Conservation (phyloP, 1,140 invertebrate genomes). For the Leptonema lineaticorne region DNA sequence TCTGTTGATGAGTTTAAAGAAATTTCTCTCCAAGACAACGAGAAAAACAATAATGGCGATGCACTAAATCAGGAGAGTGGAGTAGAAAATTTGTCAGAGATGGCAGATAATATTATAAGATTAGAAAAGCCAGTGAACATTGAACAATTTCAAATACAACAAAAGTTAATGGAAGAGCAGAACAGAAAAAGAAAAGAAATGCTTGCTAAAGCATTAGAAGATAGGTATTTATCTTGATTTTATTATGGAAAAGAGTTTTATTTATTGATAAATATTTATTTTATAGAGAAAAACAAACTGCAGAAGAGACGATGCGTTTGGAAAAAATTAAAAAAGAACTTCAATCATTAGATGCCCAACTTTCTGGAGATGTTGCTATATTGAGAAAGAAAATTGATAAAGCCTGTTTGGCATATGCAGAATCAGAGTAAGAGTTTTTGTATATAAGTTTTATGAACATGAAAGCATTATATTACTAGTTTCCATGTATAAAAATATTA, state of each 20-base stretch:
- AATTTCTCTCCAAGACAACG: conserved; percentile 11
- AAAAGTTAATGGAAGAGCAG: conserved; percentile 75
- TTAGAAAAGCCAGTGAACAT: conserved; percentile 52
- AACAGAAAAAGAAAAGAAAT: conserved; percentile 73
- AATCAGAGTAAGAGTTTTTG: conserved; percentile 60
- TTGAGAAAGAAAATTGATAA: conserved; percentile 75
- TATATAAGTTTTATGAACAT: too few species aligned
- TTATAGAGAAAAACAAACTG: conserved; percentile 65
- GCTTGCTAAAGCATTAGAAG: conserved; percentile 68
- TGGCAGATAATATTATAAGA: conserved; percentile 48
- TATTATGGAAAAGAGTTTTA: background rate
- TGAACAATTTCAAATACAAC: conserved; percentile 67
- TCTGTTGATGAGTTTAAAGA: conserved; percentile 3
- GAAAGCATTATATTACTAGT: too few species aligned
- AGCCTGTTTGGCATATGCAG: conserved; percentile 69
- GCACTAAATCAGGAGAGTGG: conserved; percentile 32
- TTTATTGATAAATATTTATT: conserved; percentile 44
- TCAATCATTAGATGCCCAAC: conserved; percentile 67
- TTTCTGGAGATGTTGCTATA: conserved; percentile 71
- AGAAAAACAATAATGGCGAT: conserved; percentile 37
- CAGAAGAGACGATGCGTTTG: conserved; percentile 68
- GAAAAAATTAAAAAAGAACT: conserved; percentile 72
- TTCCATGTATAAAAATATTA: too few species aligned
- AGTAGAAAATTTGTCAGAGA: conserved; percentile 48
- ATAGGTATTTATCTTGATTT: conserved; percentile 57